phyloP scores from a whole-genome alignment of 2,888 invertebrate species.

The Andrena dorsata region DNA sequence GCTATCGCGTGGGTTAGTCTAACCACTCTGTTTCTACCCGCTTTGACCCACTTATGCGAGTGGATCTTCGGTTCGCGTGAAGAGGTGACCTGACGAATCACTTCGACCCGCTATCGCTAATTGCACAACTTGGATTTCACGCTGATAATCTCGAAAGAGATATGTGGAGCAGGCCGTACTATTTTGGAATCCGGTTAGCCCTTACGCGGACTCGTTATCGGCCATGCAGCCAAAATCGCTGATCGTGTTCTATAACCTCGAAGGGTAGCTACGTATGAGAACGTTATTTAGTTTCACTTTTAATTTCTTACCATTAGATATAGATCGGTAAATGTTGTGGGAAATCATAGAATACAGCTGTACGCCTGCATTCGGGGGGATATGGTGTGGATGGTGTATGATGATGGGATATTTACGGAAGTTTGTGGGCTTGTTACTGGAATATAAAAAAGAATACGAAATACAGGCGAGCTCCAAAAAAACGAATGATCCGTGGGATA shows the following conservation, averaged over 20 bases:
- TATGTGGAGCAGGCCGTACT: slow-evolving; percentile 14
- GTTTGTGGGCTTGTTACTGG: slow-evolving; percentile 32
- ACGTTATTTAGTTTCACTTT: background rate
- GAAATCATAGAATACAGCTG: slow-evolving; percentile 41
- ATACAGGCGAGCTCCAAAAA: slow-evolving; percentile 35
- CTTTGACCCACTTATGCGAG: slow-evolving; percentile 77
- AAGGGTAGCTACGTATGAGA: slow-evolving; percentile 13
- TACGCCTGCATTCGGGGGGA: slow-evolving; percentile 32
- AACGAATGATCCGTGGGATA: slow-evolving; percentile 49
- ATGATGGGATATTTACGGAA: background rate
- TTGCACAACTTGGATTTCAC: slow-evolving; percentile 58
- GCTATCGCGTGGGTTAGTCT: slow-evolving; percentile 72
- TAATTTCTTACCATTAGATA: slow-evolving; percentile 63
- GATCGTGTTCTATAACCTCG: slow-evolving; percentile 27
- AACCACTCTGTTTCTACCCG: slow-evolving; percentile 65
- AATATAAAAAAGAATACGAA: slow-evolving; percentile 53
- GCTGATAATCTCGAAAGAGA: slow-evolving; percentile 57
- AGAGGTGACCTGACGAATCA: slow-evolving; percentile 59
- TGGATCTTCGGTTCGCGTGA: slow-evolving; percentile 58
- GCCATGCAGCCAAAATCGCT: slow-evolving; percentile 3
- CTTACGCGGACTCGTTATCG: slow-evolving; percentile 36
- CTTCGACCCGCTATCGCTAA: slow-evolving; percentile 62
- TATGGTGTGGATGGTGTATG: background rate
- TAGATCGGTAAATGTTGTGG: slow-evolving; percentile 26
- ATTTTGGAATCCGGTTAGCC: slow-evolving; percentile 52